Base-by-base conservation (phyloP, 2,113 vertebrate genomes). In the Zosterops hypoxanthus region DNA sequence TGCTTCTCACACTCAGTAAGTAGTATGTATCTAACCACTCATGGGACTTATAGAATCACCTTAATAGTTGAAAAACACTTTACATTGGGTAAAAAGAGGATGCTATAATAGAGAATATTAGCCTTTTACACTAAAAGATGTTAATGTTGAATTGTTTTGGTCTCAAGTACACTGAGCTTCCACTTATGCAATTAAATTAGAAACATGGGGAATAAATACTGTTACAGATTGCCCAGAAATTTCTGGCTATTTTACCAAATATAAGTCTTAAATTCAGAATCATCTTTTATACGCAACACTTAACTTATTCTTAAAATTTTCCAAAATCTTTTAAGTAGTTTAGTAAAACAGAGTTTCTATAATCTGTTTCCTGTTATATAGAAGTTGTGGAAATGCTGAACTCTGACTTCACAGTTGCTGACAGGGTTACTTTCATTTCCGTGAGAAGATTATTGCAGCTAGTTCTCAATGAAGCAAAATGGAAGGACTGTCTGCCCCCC, bases 281-380 rank as follows among this genome's bases (percentile, higher is more conserved):
- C 24, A 24, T 68, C 49, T 72, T 42, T 72, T 42, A 18, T 77
- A 46, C 77, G 23, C 83, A 83, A 36, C n/a, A 25, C 50, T 46
- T 46, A 71, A 75, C 49, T 75, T 56, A 85, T 59, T 69, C 60
- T 95, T 47, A 59, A 71, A 72, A 73, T 20, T 34, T 84, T 69
- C 66, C 12, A 1, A 75, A 42, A 55, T 68, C 91, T 90, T 8
- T 78, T 86, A 90, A 49, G 25, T 57, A 82, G 41, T 66, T 92
- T 59, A 73, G 31, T 81, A 93, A 92, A 95, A 93, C 50, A 76
- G 80, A 96, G 82, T 97, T 97, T 72, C 83, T 97, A 61, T 90
- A 94, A 88, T 95, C 63, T 92, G 88, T 96, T 98, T 97, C 95
- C 94, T 98, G 88, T 97, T 98, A 92, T 96, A 69, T 44, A 70